These are phyloP conservation scores for Acanthurus tractus DNA, from an alignment of 2,797 vertebrate species.

Conservation along the genomic window DNA sequence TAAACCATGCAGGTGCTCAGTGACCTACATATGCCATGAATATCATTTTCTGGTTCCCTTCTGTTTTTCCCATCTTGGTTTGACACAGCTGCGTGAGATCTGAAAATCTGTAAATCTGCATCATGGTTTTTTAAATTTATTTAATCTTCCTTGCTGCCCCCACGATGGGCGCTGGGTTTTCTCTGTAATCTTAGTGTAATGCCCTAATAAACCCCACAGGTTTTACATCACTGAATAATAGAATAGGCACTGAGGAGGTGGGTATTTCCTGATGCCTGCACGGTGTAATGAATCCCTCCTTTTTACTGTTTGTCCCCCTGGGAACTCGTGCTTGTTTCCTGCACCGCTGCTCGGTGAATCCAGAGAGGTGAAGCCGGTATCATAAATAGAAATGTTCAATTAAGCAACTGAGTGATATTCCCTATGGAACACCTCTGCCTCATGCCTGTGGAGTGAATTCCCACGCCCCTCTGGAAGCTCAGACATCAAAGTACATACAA, in stretches of 20 bases:
- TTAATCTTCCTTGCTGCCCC: conserved; percentile 75
- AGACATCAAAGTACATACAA: conserved; percentile 75
- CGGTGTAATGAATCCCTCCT: conserved; percentile 67
- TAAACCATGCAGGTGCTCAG: conserved; percentile 71
- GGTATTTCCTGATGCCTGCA: conserved; percentile 61
- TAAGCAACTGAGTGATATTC: conserved; percentile 72
- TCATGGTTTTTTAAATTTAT: conserved; percentile 64
- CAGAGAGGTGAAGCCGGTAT: conserved; percentile 67
- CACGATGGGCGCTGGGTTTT: conserved; percentile 66
- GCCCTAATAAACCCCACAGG: conserved; percentile 73
- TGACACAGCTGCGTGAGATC: conserved; percentile 77
- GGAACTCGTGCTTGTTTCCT: conserved; percentile 59
- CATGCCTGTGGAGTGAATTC: conserved; percentile 70
- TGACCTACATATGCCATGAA: conserved; percentile 73
- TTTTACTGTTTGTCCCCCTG: conserved; percentile 53
- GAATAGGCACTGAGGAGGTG: conserved; percentile 63
- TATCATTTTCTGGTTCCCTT: conserved; percentile 27
- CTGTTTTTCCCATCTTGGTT: conserved; percentile 45
- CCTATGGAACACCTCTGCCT: conserved; percentile 61
- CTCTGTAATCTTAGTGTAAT: conserved; percentile 83
- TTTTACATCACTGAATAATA: conserved; percentile 81
- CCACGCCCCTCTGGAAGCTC: conserved; percentile 66
- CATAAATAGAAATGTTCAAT: conserved; percentile 83
- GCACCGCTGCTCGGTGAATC: conserved; percentile 47
- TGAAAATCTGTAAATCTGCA: conserved; percentile 73